phyloP scores from a whole-genome alignment of 2,113 vertebrate genomes.

The Corythoichthys haematopterus region DNA sequence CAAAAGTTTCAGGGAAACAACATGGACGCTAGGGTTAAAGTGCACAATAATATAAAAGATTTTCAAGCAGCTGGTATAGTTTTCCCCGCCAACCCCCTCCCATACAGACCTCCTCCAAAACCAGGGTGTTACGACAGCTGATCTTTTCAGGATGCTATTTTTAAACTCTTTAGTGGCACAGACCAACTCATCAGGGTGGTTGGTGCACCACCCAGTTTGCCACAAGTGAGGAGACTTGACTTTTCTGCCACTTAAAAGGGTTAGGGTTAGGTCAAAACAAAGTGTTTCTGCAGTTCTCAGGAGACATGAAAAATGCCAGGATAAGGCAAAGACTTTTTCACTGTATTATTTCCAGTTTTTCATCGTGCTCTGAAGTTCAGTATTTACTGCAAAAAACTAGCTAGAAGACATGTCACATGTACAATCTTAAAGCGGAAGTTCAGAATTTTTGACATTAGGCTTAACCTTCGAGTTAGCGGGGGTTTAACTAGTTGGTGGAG shows the following conservation, averaged over 20 bases:
- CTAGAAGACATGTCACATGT: neutral
- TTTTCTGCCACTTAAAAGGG: neutral
- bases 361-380: neutral
- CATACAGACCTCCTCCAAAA: conserved; percentile 36
- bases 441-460: too few species aligned
- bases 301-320: neutral
- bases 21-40: neutral
- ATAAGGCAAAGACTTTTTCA: neutral
- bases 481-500: too few species aligned
- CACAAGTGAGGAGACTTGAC: conserved; percentile 35
- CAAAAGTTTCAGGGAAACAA: neutral
- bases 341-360: neutral
- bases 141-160: conserved; percentile 68
- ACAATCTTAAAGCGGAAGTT: too few species aligned
- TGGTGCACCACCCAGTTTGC: conserved; percentile 48
- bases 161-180: conserved; percentile 66
- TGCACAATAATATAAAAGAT: neutral
- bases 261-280: too few species aligned
- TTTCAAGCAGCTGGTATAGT: neutral
- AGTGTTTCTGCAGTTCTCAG: neutral
- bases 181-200: conserved; percentile 57
- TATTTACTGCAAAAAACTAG: neutral
- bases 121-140: conserved; percentile 66
- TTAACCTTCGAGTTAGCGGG: too few species aligned
- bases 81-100: conserved; percentile 9